These are phyloP conservation scores for Iguana delicatissima DNA, from an alignment of 2,797 vertebrate genomes.

Conservation along the genomic window DNA sequence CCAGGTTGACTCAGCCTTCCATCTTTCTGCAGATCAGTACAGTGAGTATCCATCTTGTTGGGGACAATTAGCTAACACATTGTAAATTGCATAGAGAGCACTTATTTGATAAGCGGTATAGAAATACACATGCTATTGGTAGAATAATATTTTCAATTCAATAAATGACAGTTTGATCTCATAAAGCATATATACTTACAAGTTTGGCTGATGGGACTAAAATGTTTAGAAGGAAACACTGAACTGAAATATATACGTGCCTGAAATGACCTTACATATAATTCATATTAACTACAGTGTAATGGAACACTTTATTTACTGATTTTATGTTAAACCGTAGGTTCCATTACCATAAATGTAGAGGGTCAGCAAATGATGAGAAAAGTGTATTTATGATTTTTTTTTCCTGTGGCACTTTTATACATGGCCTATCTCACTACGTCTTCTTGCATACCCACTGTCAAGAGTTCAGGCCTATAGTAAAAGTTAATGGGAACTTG, in stretches of 20 bases:
- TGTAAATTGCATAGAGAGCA: too few species aligned
- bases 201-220: not conserved
- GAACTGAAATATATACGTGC: constrained; percentile 1
- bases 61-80: too few species aligned
- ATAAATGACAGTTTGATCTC: not conserved
- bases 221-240: not conserved
- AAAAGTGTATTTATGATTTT: constrained; percentile 39
- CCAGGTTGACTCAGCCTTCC: too few species aligned
- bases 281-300: not conserved
- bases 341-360: not conserved
- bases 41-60: too few species aligned
- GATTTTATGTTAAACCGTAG: constrained; percentile 16
- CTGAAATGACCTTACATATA: not conserved
- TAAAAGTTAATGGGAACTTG: constrained; percentile 12
- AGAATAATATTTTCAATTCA: not conserved
- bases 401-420: constrained; percentile 30
- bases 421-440: not conserved
- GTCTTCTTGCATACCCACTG: not conserved
- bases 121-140: too few species aligned
- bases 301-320: constrained; percentile 18
- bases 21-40: too few species aligned
- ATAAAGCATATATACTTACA: accelerated
- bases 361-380: not conserved
- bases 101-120: too few species aligned
- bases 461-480: not conserved